Base-by-base conservation (phyloP, 2,888 invertebrate species). In the Anoplius nigerrimus region DNA sequence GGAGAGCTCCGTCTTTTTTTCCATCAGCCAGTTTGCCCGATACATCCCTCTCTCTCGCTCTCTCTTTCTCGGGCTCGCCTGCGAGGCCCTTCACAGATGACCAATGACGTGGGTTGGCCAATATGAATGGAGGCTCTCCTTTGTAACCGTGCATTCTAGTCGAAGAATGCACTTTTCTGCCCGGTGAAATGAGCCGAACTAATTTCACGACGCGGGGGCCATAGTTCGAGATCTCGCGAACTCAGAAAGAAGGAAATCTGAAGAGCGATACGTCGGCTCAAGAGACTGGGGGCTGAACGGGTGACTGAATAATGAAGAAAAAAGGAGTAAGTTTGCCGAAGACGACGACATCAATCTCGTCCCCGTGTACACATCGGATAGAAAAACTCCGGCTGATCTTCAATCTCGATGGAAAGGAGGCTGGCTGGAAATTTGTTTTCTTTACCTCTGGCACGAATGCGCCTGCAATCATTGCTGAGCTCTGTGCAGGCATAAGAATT, bases 171-270 rank as follows among this genome's bases (percentile, higher is more conserved):
- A 82, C 81, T 83, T 84, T 76, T 83, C 80, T 75, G 78, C 75
- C 74, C 72, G 74, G 81, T 85, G 82, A 87, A 87, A 87, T 87
- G 87, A 86, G 84, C 79, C 84, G 79, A 76, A 72, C 79, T 84
- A 82, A 85, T 84, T 84, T 83, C 76, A 48, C 68, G 66, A 66
- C 62, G 66, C 66, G 43, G 60, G 72, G 72, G 64, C 56, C 66
- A 27, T 43, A 18, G 27, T 16, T 1, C 20, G 48, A 46, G 13
- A 21, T 58, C 59, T 27, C 15, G 24, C 58, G 24, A 48, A 4
- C 4, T 15, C 43, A 4, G 34, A 48, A 48, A 16, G 15, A 3
- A 21, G n/a, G n/a, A n/a, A n/a, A n/a, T n/a, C n/a, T n/a, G n/a
- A n/a, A n/a, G n/a, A n/a, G n/a, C n/a, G n/a, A 34, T 2, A 11